Conservation (phyloP, 2,888 invertebrate species). For the Endotricha flammealis region DNA sequence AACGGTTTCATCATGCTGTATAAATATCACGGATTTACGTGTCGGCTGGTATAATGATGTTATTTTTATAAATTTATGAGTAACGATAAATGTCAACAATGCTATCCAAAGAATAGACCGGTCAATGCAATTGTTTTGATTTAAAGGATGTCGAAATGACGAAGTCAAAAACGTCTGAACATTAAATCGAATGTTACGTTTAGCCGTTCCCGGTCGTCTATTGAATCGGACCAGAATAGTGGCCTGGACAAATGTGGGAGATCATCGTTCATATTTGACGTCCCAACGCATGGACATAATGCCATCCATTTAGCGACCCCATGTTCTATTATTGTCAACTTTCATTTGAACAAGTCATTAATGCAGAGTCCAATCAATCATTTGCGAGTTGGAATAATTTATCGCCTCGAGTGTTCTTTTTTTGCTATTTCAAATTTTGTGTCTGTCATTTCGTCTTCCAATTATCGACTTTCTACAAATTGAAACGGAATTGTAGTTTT, state of each 20-base stretch:
- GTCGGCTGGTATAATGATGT: conserved; percentile 31
- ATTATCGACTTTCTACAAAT: conserved; percentile 66
- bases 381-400: conserved; percentile 31
- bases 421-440: conserved; percentile 38
- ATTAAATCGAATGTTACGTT: conserved; percentile 38
- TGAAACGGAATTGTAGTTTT: conserved; percentile 44
- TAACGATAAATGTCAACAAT: conserved; percentile 28
- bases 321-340: conserved; percentile 51
- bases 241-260: conserved; percentile 48
- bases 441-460: conserved; percentile 31
- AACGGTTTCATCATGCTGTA: conserved; percentile 69
- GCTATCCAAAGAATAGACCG: conserved; percentile 29
- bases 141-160: conserved; percentile 30
- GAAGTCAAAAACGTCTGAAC: conserved; percentile 29
- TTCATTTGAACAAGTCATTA: conserved; percentile 50
- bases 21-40: conserved; percentile 55
- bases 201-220: conserved; percentile 34
- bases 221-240: conserved; percentile 45
- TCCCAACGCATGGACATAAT: conserved; percentile 51
- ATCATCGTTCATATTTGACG: conserved; percentile 67
- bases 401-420: conserved; percentile 26
- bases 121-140: conserved; percentile 20
- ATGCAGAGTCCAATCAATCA: conserved; percentile 58
- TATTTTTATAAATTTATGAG: conserved; percentile 30
- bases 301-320: conserved; percentile 61